Evolutionary conservation across 2,888 invertebrate genomes (phyloP).

Genomic region (Lepidochitona cinerea): DNA sequence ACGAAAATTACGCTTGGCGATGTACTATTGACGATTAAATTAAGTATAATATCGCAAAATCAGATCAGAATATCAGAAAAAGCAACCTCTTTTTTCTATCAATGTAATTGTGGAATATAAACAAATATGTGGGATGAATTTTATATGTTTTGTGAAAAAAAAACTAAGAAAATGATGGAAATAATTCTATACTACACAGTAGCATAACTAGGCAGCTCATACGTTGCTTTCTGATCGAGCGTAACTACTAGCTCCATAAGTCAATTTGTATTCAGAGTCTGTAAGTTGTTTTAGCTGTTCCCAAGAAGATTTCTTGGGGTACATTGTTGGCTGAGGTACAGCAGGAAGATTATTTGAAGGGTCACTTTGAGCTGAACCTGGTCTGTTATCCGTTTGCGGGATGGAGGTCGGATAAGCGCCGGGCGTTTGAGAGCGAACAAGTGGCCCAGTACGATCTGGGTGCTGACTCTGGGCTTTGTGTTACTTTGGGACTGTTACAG

Average conservation of each 20-base stretch:
- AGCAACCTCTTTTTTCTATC: too few species aligned
- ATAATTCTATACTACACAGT: too few species aligned
- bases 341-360: not conserved
- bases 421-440: not conserved
- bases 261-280: constrained; percentile 5
- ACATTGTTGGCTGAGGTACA: not conserved
- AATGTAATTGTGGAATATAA: too few species aligned
- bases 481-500: too few species aligned
- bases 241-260: not conserved
- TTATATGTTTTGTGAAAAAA: too few species aligned
- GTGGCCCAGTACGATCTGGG: not conserved
- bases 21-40: too few species aligned
- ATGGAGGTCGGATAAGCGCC: not conserved
- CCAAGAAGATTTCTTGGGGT: constrained; percentile 40
- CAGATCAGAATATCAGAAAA: too few species aligned
- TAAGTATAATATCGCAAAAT: too few species aligned
- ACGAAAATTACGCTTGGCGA: too few species aligned
- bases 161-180: too few species aligned
- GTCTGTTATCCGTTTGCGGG: not conserved
- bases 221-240: not conserved
- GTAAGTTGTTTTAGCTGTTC: constrained; percentile 35
- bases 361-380: not conserved
- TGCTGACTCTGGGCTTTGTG: not conserved
- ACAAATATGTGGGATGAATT: too few species aligned
- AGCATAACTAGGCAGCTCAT: too few species aligned